phyloP scores from a whole-genome alignment of 2,888 invertebrate genomes.

The Ctenicera cuprea region DNA sequence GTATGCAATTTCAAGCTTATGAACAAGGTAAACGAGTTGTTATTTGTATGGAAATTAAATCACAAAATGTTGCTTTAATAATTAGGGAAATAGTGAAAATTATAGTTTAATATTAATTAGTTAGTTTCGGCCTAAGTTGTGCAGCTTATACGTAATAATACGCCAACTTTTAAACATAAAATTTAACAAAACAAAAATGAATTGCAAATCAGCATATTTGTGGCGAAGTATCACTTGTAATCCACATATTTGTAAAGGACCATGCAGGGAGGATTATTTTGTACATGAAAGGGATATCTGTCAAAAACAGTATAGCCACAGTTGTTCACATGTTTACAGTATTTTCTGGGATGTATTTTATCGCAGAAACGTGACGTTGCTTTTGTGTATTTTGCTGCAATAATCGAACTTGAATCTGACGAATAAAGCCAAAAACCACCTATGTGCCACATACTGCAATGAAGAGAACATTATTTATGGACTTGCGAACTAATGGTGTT shows the following conservation, averaged over 20 bases:
- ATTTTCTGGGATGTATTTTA: conserved; percentile 26
- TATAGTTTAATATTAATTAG: too few relatives aligned
- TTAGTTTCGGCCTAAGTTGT: too few relatives aligned
- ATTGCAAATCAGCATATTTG: neutral
- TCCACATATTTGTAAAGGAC: conserved; percentile 16
- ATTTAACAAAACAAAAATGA: neutral
- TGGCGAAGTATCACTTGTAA: neutral
- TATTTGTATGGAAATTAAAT: too few relatives aligned
- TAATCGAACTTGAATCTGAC: conserved; percentile 3
- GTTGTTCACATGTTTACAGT: conserved; percentile 28
- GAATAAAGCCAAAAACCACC: conserved; percentile 14
- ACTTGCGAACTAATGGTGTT: too few relatives aligned
- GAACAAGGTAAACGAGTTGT: too few relatives aligned
- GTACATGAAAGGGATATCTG: conserved; percentile 28
- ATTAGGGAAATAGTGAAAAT: neutral
- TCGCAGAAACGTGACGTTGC: conserved; percentile 25
- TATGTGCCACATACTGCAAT: neutral
- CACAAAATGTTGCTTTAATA: too few relatives aligned
- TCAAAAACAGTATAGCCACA: conserved; percentile 24
- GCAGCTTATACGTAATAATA: too few relatives aligned
- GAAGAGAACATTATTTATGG: neutral
- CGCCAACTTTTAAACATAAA: neutral
- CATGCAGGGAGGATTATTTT: conserved; percentile 17
- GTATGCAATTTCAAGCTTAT: neutral
- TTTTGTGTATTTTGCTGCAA: conserved; percentile 28